Evolutionary conservation across 2,797 vertebrate species (phyloP), one percentile per base, ranked within the genome.

Genomic region (Anolis apletophallus): DNA sequence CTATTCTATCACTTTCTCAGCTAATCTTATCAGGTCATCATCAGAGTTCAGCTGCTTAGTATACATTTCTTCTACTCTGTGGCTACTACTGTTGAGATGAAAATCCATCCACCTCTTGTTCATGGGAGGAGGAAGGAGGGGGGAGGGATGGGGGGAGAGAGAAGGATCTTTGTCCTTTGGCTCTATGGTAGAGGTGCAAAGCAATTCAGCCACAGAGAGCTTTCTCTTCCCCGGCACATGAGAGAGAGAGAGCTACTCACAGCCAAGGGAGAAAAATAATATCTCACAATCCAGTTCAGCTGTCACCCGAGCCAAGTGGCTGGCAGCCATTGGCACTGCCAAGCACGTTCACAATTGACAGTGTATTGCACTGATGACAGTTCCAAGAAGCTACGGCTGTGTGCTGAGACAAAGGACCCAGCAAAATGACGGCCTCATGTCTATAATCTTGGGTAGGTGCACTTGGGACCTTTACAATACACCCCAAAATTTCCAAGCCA

Each of bases 141-240:
- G 17, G 11, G 54, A 11, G 54, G 16, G 54, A 11, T n/a, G 54
- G 1, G 6, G 73, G 32, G 12, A 46, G 59, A 64, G 21, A 52
- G 87, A 88, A 85, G 89, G 52, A 85, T 84, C 91, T 92, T 90
- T 92, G 91, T 93, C 88, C 57, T 36, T 68, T 1, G 0, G 68
- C 67, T 82, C 74, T 40, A 86, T 88, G 67, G 16, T 71, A 67
- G 94, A 95, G 90, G 92, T 94, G 93, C 93, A 95, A 95, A 96
- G 96, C 96, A 96, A 67, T 40, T 75, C 64, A 75, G 93, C 85
- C 94, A 5, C 88, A 90, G 91, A 91, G 89, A 93, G 67, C 23
- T 69, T 80, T 74, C 26, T 92, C 89, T 88, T 34, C 1, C 84
- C 85, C 89, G 81, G 91, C 90, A 92, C 57, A 80, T 16, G 79